Percentiles rank a stretch among this genome's conserved stretches.
These are phyloP conservation scores for Telenomus remus DNA, from an alignment of 1,140 invertebrate species.

Conservation along the genomic window DNA sequence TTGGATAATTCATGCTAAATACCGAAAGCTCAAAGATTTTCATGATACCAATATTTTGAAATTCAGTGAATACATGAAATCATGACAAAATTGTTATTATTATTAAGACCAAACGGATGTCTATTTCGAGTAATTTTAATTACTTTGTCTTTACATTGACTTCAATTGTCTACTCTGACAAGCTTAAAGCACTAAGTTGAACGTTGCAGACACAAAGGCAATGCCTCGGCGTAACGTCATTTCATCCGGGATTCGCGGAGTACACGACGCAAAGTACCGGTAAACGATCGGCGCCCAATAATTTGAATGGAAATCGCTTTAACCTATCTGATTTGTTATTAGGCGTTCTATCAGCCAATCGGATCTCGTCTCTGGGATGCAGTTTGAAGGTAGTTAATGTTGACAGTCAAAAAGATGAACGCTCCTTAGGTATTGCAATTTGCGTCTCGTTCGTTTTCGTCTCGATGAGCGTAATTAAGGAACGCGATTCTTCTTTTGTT, in stretches of 20 bases:
- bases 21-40: no score
- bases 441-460: slow-evolving; percentile 34
- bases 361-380: slow-evolving; percentile 49
- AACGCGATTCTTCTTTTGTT: slow-evolving; percentile 24
- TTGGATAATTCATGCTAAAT: no score
- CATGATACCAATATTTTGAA: no score
- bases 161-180: no score
- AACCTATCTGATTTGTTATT: slow-evolving; percentile 56
- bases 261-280: slow-evolving; percentile 48
- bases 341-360: slow-evolving; percentile 56
- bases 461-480: slow-evolving; percentile 31
- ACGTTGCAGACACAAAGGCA: slow-evolving; percentile 36
- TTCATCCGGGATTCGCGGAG: slow-evolving; percentile 27
- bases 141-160: no score
- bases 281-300: slow-evolving; percentile 55
- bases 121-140: no score
- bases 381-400: slow-evolving; percentile 54
- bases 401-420: slow-evolving; percentile 46
- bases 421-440: slow-evolving; percentile 45
- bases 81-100: slow-evolving; percentile 43
- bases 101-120: slow-evolving; percentile 20
- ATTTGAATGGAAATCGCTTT: slow-evolving; percentile 55
- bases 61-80: no score
- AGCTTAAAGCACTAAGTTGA: no score
- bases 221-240: slow-evolving; percentile 50